phyloP scores from a whole-genome alignment of 2,888 invertebrate species.

The Mactromeris polynyma region DNA sequence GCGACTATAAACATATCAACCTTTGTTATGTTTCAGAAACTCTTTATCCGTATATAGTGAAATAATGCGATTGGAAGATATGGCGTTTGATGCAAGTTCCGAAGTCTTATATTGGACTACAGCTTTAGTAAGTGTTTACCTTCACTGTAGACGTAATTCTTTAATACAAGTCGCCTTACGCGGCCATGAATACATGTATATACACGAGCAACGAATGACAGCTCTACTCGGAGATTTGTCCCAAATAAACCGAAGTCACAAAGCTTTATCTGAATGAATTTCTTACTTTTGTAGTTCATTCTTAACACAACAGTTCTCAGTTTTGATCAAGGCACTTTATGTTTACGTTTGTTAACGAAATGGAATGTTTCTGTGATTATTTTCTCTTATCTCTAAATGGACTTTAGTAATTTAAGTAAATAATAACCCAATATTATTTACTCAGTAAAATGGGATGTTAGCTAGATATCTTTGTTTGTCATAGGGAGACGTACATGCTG shows the following conservation, averaged over 20 bases:
- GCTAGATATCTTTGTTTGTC: no score
- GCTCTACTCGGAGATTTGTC: no score
- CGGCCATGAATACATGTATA: no score
- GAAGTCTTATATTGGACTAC: constrained; percentile 23
- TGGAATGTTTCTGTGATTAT: not conserved
- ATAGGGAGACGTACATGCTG: constrained; percentile 55
- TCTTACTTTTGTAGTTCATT: no score
- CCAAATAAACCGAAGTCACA: no score
- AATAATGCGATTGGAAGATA: not conserved
- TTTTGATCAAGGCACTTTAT: no score
- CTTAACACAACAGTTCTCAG: no score
- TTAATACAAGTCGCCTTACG: no score
- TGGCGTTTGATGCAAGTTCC: constrained; percentile 16
- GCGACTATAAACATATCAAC: not conserved
- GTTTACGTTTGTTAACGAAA: not conserved
- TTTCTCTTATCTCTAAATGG: not conserved
- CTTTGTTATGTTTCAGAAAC: not conserved
- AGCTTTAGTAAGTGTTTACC: constrained; percentile 5
- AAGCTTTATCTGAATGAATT: no score
- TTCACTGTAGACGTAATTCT: no score
- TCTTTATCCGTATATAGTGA: constrained; percentile 1
- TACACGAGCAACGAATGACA: no score
- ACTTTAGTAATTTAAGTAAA: not conserved
- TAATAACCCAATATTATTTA: not conserved
- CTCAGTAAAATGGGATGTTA: not conserved